A percentile compares a stretch with the other conserved stretches of the same genome.
Conservation (phyloP, 2,888 invertebrate genomes). For the Selenia dentaria region DNA sequence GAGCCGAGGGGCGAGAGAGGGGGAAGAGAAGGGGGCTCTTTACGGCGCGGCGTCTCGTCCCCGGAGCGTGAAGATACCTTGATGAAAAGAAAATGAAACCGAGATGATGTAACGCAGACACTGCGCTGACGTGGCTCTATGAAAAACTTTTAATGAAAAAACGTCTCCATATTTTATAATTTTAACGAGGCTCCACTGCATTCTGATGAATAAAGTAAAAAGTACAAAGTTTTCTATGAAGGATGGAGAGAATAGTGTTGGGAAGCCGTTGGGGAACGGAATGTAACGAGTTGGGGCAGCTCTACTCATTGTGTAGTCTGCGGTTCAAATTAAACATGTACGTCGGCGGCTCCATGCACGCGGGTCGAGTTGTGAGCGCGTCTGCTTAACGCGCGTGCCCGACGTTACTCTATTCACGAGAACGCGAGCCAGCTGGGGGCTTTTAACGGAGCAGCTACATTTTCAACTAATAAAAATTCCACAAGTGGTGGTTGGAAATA, state of each 20-base stretch:
- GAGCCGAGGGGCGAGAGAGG: conserved; percentile 4
- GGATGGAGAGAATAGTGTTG: conserved; percentile 11
- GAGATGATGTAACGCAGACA: conserved; percentile 44
- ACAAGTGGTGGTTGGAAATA: too few relatives aligned
- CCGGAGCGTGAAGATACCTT: conserved; percentile 66
- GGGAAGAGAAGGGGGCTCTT: conserved; percentile 8
- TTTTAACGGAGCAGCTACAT: too few relatives aligned
- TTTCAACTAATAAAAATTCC: too few relatives aligned
- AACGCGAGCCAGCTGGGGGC: too few relatives aligned
- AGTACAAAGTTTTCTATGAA: conserved; percentile 10
- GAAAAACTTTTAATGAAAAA: conserved; percentile 30
- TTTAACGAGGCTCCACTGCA: conserved; percentile 35
- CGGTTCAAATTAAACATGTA: too few relatives aligned
- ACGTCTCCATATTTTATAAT: conserved; percentile 39
- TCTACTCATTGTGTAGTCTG: background rate
- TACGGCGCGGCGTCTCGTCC: conserved; percentile 33
- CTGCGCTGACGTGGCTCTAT: conserved; percentile 16
- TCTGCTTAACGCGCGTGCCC: background rate
- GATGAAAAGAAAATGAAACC: conserved; percentile 75
- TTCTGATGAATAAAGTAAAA: conserved; percentile 9
- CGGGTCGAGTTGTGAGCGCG: background rate
- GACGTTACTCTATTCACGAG: background rate
- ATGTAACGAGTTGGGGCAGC: background rate
- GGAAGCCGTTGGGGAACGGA: conserved; percentile 1
- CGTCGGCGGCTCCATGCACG: background rate